phyloP scores from a whole-genome alignment of 1,140 invertebrate species.

The Heterodera schachtii region DNA sequence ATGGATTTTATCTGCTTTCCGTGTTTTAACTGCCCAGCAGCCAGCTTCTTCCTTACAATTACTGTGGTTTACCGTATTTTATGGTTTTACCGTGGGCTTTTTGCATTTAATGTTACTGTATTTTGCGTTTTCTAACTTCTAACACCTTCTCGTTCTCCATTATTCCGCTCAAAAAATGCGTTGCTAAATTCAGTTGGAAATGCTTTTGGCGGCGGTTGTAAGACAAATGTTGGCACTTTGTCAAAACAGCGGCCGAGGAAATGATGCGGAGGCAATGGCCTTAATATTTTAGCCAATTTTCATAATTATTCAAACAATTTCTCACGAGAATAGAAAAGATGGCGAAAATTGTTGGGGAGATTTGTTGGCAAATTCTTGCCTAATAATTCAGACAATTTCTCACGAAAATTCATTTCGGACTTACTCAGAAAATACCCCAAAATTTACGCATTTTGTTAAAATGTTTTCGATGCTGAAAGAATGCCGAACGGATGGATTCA shows the following conservation, averaged over 20 bases:
- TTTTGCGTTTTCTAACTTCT: too few species aligned
- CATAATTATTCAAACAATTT: not conserved
- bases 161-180: not conserved
- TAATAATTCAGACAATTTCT: not conserved
- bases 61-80: too few species aligned
- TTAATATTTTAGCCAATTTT: not conserved
- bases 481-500: not conserved
- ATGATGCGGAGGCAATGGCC: not conserved
- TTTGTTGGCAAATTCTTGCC: too few species aligned
- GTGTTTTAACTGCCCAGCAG: too few species aligned
- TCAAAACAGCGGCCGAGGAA: not conserved
- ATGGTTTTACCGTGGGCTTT: too few species aligned
- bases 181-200: not conserved
- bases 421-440: not conserved
- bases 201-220: not conserved
- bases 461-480: not conserved
- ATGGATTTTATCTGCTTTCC: too few species aligned
- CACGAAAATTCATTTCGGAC: not conserved
- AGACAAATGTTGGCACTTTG: not conserved
- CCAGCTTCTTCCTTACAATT: too few species aligned
- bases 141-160: not conserved
- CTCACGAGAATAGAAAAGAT: not conserved
- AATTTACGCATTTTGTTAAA: not conserved
- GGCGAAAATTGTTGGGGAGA: too few species aligned
- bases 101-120: too few species aligned